A percentile compares a stretch with the other conserved stretches of the same genome.
These are phyloP conservation scores for Zygothrica quintamaculata DNA, from an alignment of 2,888 invertebrate genomes.

Conservation along the genomic window DNA sequence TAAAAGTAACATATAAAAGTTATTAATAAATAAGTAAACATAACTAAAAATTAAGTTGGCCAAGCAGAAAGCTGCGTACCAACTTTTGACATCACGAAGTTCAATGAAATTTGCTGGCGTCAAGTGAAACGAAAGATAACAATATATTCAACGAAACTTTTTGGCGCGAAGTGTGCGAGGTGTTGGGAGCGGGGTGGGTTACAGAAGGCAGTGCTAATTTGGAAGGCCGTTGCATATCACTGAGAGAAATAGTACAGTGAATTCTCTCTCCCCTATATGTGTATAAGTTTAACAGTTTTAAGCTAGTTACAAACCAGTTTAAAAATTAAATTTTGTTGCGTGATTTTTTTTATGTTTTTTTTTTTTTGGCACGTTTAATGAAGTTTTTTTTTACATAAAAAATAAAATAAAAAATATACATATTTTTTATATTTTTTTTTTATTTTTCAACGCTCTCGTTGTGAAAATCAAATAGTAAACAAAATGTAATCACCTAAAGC, in stretches of 20 bases:
- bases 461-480: slow-evolving; percentile 7
- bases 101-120: slow-evolving; percentile 51
- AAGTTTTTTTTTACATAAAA: too few species aligned
- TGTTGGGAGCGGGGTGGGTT: background rate
- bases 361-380: too few species aligned
- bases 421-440: background rate
- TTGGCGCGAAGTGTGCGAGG: background rate
- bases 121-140: slow-evolving; percentile 50
- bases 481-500: slow-evolving; percentile 33
- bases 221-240: slow-evolving; percentile 72
- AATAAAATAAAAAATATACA: too few species aligned
- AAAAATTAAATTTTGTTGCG: background rate
- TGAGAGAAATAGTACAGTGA: slow-evolving; percentile 44
- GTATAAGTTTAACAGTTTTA: background rate
- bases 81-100: slow-evolving; percentile 70
- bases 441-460: background rate
- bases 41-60: slow-evolving; percentile 18
- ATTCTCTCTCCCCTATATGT: slow-evolving; percentile 16
- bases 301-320: slow-evolving; percentile 1
- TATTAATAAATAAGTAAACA: slow-evolving; percentile 25
- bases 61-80: slow-evolving; percentile 58
- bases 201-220: slow-evolving; percentile 62
- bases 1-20: slow-evolving; percentile 41
- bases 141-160: slow-evolving; percentile 33
- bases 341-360: background rate